These are phyloP conservation scores for Heliconius aoede DNA, from an alignment of 2,888 invertebrate genomes.

Conservation along the genomic window DNA sequence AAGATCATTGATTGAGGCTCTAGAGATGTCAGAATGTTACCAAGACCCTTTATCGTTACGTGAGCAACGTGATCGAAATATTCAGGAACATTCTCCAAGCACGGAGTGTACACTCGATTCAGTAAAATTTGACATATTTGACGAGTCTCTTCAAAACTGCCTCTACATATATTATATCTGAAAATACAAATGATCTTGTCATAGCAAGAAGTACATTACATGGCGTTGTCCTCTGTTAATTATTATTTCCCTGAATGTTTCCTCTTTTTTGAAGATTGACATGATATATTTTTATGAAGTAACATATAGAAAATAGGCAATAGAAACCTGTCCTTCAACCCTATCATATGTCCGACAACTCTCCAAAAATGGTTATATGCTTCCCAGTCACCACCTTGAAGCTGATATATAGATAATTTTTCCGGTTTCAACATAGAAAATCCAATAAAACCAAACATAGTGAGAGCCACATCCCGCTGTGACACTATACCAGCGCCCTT, in stretches of 20 bases:
- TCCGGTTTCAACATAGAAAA: constrained; percentile 84
- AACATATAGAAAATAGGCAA: not conserved
- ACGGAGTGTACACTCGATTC: constrained; percentile 82
- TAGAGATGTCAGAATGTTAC: constrained; percentile 84
- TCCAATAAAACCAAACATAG: constrained; percentile 92
- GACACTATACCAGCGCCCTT: constrained; percentile 82
- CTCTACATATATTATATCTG: constrained; percentile 86
- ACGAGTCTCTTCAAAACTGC: constrained; percentile 82
- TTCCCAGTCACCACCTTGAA: constrained; percentile 84
- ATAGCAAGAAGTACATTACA: too few relatives aligned
- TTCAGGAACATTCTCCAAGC: constrained; percentile 75
- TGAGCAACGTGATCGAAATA: constrained; percentile 85
- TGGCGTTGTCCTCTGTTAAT: too few relatives aligned
- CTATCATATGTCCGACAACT: constrained; percentile 89
- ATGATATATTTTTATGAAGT: not conserved
- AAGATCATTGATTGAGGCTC: constrained; percentile 70
- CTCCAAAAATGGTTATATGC: constrained; percentile 91
- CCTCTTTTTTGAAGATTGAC: too few relatives aligned
- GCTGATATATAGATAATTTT: constrained; percentile 84
- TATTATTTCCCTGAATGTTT: too few relatives aligned
- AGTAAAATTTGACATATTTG: constrained; percentile 80
- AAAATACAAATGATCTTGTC: constrained; percentile 1
- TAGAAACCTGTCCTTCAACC: constrained; percentile 87
- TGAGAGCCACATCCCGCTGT: constrained; percentile 90
- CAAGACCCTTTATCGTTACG: constrained; percentile 85